Evolutionary conservation across 2,797 vertebrate genomes (phyloP), one percentile per base, ranked within the genome.

Genomic region (Buceros bicornis): DNA sequence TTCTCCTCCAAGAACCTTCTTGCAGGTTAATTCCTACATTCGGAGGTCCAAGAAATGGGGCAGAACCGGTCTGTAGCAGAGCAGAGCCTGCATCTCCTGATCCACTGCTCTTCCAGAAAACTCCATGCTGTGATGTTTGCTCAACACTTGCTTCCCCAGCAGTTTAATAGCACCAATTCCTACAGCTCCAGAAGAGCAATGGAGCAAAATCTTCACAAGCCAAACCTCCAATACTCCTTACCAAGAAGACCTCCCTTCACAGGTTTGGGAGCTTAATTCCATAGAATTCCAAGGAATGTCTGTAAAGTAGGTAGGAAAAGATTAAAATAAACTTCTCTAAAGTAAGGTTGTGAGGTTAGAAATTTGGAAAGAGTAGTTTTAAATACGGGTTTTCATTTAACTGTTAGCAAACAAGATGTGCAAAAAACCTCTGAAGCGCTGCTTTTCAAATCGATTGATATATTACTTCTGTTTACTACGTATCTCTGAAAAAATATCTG

Each of bases 91-190:
- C 51, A 56, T 70, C 47, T 79, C 66, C 31, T 37, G 24, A 20
- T 83, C 22, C 8, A 26, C 37, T 15, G 3, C 20, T 76, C 16
- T 28, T 48, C 7, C 1, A 40, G 35, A 69, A 25, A 40, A 57
- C 28, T 42, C 11, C 28, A 11, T 61, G 16, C 58, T 42, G 5
- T 15, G 79, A 25, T 28, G 4, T 47, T 76, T 19, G 9, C 20
- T 78, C 4, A 3, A 7, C 0, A 0, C 61, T 61, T 90, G 18
- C 40, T 81, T 76, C 37, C 31, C 14, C 62, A 18, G 0, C 57
- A 33, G 26, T 69, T 90, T 26, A 17, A 33, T 1, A 25, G 17
- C 64, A 26, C 26, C 35, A 25, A 8, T 51, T 79, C n/a, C 54
- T 71, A 3, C 37, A 42, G n/a, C 57, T 83, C 18, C 57, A 47